Base-by-base conservation (phyloP, 2,113 vertebrate species). In the Ondatra zibethicus region DNA sequence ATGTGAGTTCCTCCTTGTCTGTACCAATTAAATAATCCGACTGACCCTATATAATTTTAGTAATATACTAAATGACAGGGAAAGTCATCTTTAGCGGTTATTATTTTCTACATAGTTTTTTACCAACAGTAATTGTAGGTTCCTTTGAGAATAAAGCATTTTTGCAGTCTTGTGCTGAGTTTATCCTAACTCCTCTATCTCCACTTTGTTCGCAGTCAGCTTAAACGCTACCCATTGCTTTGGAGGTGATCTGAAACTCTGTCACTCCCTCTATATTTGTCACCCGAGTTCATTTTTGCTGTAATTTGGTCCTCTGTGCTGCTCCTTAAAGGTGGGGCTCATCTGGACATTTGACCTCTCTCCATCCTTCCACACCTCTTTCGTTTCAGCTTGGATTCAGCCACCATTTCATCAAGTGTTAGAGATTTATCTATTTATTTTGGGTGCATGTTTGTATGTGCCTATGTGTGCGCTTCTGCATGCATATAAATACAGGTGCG, bases 101-200 rank as follows among this genome's bases (percentile, higher is more conserved):
- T 29, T 10, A 87, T 75, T 97, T 95, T 92, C 55, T 76, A 86
- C 5, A 68, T 66, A 76, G 8, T 45, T 68, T 52, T 95, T 86
- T 39, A 70, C n/a, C n/a, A 90, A 65, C 73, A 50, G 42, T 45
- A 89, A 91, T 78, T 86, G 13, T 90, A 78, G 14, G 0, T 63
- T 88, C 19, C 63, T 92, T n/a, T 36, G 47, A 55, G 29, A 73
- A 87, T 52, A 81, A 89, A 36, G 39, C 29, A 94, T 2, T 91
- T 31, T 86, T 91, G 3, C 16, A 31, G 50, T 13, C 1, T 45
- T 21, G 29, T 33, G 70, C 50, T 33, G 25, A 13, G 25, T 47
- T 91, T 27, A 52, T 14, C 11, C 10, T 52, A 63, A 89, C 11
- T 63, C 65, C 5, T 3, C 9, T 17, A n/a, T 86, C 65, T 78